A percentile compares a stretch with the other conserved stretches of the same genome.
Conservation (phyloP, 2,888 invertebrate genomes). For the Cephus rjabovi region DNA sequence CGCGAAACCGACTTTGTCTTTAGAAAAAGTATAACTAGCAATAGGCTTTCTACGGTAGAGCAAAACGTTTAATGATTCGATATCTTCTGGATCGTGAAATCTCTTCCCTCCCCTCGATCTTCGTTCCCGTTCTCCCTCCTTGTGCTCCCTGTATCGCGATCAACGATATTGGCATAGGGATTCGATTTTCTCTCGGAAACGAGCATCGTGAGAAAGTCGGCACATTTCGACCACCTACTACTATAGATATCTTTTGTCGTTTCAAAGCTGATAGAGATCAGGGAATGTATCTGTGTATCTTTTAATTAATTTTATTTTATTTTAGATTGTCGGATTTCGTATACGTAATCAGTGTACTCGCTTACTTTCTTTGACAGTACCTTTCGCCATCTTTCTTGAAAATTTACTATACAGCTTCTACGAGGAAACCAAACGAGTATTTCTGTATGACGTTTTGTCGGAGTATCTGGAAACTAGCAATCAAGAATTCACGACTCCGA, state of each 20-base stretch:
- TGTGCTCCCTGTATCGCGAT: not conserved
- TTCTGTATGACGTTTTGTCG: not conserved
- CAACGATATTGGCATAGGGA: not conserved
- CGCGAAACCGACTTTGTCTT: slow-evolving; percentile 27
- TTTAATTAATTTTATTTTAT: not conserved
- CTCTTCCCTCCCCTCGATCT: slow-evolving; percentile 2
- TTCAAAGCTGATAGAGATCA: not conserved
- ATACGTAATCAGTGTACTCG: not conserved
- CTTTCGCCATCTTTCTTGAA: not conserved
- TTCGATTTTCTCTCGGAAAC: not conserved
- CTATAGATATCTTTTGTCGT: not conserved
- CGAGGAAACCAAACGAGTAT: not conserved
- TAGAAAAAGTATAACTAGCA: slow-evolving; percentile 31
- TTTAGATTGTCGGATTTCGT: not conserved
- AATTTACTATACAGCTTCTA: not conserved
- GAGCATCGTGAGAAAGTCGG: not conserved
- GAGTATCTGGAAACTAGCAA: not conserved
- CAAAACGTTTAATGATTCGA: not conserved
- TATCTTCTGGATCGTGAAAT: not conserved
- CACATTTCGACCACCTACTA: not conserved
- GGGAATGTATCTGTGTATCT: not conserved
- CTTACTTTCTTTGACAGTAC: not conserved
- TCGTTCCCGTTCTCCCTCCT: not conserved
- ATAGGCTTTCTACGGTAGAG: not conserved
- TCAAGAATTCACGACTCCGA: not conserved